Base-by-base conservation (phyloP, 2,797 vertebrate genomes). In the Streptopelia turtur region DNA sequence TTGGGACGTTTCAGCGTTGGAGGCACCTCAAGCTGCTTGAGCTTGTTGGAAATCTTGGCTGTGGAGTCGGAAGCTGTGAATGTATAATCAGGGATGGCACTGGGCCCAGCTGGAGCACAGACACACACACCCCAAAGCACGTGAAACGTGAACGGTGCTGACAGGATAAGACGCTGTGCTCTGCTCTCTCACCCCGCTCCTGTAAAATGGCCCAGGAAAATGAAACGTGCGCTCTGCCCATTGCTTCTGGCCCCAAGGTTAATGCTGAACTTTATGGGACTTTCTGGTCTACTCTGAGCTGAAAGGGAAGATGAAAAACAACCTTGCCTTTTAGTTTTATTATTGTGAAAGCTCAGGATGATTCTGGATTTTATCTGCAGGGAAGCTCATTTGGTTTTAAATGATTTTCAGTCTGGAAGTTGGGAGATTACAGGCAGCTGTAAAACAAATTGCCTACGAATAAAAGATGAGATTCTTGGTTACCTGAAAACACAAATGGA, bases 361-460 rank as follows among this genome's bases (percentile, higher is more conserved):
- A 79, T 79, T 91, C 71, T 50, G 77, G 49, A 70, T 93, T 97
- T 96, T 93, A 94, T 96, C 65, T 69, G 81, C 13, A 16, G 74
- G 89, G 84, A 96, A 94, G 57, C 91, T 97, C 95, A 83, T 96
- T 96, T 96, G 91, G 94, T 95, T 95, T 93, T 89, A 96, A 94
- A 93, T 96, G 21, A 96, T 94, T 96, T 96, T 89, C 68, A 55
- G 78, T 50, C 90, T 95, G 94, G 85, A 97, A 96, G 68, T 77
- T 55, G 87, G 89, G 68, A 83, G 83, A 96, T 93, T 96, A 91
- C 85, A 72, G 86, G 71, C 85, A 88, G 39, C 89, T 92, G 56
- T 94, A 94, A 94, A 95, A 85, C 83, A 92, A 90, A 95, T 87
- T 69, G 57, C 52, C 52, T 52, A 11, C 24, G 7, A 96, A 96